These are phyloP conservation scores for Nesidiocoris tenuis DNA, from an alignment of 2,888 invertebrate genomes.

Conservation along the genomic window DNA sequence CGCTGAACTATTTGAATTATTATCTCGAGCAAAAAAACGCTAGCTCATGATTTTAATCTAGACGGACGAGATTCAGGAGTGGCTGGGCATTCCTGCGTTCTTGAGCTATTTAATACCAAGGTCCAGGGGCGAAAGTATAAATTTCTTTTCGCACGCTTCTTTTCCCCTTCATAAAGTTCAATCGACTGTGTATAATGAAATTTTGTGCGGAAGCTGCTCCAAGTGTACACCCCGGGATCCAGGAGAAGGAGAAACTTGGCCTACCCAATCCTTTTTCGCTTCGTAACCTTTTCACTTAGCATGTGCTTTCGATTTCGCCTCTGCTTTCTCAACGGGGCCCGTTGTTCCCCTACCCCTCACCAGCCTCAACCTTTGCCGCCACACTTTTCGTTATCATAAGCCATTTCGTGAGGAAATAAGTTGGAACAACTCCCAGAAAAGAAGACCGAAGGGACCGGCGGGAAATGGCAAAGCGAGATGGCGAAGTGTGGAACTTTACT, in stretches of 20 bases:
- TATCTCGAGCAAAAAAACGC: too few species aligned
- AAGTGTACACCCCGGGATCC: neutral
- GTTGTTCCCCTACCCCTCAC: neutral
- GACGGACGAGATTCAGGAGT: neutral
- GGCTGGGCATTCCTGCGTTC: neutral
- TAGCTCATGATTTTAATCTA: too few species aligned
- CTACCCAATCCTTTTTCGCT: neutral
- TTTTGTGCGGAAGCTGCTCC: neutral
- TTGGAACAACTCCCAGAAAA: slow-evolving; percentile 21
- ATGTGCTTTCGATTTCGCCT: slow-evolving; percentile 1
- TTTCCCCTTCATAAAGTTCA: neutral
- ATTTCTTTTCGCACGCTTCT: neutral
- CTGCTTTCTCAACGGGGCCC: neutral
- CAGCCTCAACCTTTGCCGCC: neutral
- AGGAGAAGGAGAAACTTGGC: neutral
- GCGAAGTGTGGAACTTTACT: slow-evolving; percentile 2
- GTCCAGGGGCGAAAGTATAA: neutral
- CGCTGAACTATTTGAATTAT: too few species aligned
- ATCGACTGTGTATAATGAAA: neutral
- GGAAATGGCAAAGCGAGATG: neutral
- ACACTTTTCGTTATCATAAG: slow-evolving; percentile 30
- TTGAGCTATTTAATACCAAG: neutral
- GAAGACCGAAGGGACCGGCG: neutral
- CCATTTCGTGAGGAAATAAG: slow-evolving; percentile 14
- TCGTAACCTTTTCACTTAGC: slow-evolving; percentile 9